Evolutionary conservation across 64 coral and sea anemone genomes (phyloP), one percentile per base, ranked within the genome.

Genomic region (Porites australiensis): DNA sequence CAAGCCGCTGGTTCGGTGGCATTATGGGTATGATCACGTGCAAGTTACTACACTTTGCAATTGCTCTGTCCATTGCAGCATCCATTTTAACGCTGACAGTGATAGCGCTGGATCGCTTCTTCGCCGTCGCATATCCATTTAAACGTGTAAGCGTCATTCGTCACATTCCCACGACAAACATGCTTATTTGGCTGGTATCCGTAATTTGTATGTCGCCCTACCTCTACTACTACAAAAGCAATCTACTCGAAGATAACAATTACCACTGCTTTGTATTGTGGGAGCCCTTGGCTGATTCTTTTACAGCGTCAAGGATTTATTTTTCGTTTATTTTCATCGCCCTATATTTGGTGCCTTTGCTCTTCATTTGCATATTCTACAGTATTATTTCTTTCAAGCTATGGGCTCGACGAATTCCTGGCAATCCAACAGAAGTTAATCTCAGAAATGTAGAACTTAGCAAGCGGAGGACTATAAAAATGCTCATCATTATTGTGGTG

Each of bases 401-500:
- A 14, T 95, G 94, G 94, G 50, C 76, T 19, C 82, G 94, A 12
- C 87, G 87, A 77, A 82, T 88, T 74, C 94, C 94, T 20, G 94
- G 94, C 14, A 95, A 95, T 59, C 94, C 94, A 7, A 82, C 89
- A 2, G 77, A 76, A 18, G 70, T 53, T 6, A 92, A 95, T 50
- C 75, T 65, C 15, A 67, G 89, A 63, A 63, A 81, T 9, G 83
- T 89, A 6, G 64, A 95, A 48, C 18, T 52, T 49, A 88, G 64
- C 66, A 96, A 93, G 81, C 16, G 71, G 11, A 49, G 87, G 19
- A 83, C 86, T 3, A 86, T 96, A 52, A 96, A 89, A 72, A 93
- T 96, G 79, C 61, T 96, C 44, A 89, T 96, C n/a, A 78, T 93
- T 5, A 87, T 96, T 3, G 95, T 96, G 13, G n/a, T 96, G 13